A percentile compares a stretch with the other conserved stretches of the same genome.
Evolutionary conservation across 1,140 invertebrate genomes (phyloP).

Genomic region (Trichonephila clavata): DNA sequence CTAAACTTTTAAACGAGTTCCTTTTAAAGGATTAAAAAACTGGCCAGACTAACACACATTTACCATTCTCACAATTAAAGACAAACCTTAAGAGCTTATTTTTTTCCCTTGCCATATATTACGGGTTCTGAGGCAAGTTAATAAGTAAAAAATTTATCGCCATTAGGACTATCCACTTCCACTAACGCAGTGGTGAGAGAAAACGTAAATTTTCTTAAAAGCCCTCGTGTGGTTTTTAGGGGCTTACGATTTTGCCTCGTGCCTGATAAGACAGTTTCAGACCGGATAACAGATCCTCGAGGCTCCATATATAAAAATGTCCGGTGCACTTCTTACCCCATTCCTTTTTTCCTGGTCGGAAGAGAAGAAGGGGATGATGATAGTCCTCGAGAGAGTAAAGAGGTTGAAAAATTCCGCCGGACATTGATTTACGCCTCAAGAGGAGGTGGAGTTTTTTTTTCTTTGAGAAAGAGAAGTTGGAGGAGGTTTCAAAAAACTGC

Average conservation of each 20-base stretch:
- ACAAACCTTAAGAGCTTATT: too few species aligned
- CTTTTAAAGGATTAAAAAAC: too few species aligned
- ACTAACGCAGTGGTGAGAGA: too few species aligned
- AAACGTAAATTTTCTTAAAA: neutral
- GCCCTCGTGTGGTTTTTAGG: neutral
- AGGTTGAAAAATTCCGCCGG: constrained; percentile 37
- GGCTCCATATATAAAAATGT: constrained; percentile 23
- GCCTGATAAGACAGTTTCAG: neutral
- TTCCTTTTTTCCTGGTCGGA: neutral
- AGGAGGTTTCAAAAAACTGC: neutral
- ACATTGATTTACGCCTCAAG: constrained; percentile 49
- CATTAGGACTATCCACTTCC: neutral
- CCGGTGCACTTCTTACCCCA: neutral
- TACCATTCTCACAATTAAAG: too few species aligned
- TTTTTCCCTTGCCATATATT: too few species aligned
- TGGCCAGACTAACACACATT: too few species aligned
- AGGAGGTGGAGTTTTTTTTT: neutral
- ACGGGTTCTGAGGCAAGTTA: neutral
- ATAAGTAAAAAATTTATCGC: neutral
- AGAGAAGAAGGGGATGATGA: neutral
- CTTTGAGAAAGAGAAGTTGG: neutral
- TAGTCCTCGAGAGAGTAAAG: constrained; percentile 24
- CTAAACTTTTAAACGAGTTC: too few species aligned
- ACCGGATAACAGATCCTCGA: neutral
- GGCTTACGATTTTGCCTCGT: neutral